Evolutionary conservation across 2,888 invertebrate species (phyloP).

Genomic region (Andrena fulva): DNA sequence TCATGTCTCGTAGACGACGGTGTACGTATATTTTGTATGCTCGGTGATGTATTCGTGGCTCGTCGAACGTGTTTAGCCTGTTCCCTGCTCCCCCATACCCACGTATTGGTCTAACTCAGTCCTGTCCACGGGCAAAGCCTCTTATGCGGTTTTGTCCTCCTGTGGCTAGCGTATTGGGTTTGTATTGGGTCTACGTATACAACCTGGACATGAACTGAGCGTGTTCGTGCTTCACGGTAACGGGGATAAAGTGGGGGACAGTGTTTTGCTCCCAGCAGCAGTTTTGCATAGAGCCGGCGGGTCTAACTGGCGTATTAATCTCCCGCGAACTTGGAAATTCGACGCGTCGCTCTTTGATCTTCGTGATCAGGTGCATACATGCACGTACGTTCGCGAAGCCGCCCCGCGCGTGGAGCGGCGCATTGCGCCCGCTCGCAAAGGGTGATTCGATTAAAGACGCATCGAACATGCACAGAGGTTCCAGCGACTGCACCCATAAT

Average conservation of each 20-base stretch:
- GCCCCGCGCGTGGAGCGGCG: constrained; percentile 19
- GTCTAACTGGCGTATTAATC: constrained; percentile 44
- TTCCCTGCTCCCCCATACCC: not conserved
- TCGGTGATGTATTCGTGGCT: not conserved
- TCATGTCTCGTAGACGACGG: not conserved
- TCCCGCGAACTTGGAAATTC: constrained; percentile 53
- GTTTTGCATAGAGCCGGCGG: not conserved
- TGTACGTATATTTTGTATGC: not conserved
- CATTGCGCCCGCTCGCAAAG: constrained; percentile 26
- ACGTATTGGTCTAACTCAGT: not conserved
- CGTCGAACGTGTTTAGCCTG: constrained; percentile 3
- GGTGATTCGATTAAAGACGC: constrained; percentile 44
- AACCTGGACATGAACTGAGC: not conserved
- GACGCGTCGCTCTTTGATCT: constrained; percentile 59
- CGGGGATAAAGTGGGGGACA: not conserved
- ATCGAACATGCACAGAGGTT: constrained; percentile 42
- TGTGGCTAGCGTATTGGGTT: constrained; percentile 23
- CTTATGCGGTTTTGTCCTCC: constrained; percentile 8
- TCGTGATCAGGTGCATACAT: constrained; percentile 2
- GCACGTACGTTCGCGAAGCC: constrained; percentile 14
- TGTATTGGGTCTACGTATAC: not conserved
- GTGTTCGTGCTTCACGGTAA: not conserved
- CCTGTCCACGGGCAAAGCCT: not conserved
- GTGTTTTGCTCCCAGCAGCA: not conserved
- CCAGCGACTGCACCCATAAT: constrained; percentile 43